A percentile compares a stretch with the other conserved stretches of the same genome.
These are phyloP conservation scores for Varanus komodoensis DNA, from an alignment of 2,113 vertebrate species.

Conservation along the genomic window DNA sequence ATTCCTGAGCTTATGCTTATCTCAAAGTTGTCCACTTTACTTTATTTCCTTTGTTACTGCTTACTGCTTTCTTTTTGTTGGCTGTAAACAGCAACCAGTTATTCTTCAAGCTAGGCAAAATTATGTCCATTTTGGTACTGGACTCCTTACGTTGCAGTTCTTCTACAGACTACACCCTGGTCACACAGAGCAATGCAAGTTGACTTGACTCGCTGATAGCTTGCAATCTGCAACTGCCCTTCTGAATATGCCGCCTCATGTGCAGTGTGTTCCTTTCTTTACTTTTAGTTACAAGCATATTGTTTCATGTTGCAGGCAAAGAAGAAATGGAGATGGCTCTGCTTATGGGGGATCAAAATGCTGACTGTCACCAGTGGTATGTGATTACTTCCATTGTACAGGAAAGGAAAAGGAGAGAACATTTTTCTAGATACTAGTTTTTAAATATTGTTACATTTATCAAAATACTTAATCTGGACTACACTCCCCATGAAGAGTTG, in stretches of 20 bases:
- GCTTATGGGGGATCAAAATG: slow-evolving; percentile 81
- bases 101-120: not conserved
- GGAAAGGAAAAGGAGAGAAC: not conserved
- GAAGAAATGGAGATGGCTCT: slow-evolving; percentile 84
- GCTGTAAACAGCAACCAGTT: not conserved
- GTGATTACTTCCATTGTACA: slow-evolving; percentile 36
- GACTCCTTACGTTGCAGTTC: not conserved
- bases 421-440: not conserved
- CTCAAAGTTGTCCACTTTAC: not conserved
- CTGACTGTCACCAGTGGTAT: slow-evolving; percentile 91
- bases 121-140: not conserved
- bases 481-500: not conserved
- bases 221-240: not conserved
- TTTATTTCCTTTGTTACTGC: not conserved
- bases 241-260: not conserved
- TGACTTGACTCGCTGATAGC: not conserved
- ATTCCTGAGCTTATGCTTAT: not conserved
- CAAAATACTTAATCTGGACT: not conserved
- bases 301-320: slow-evolving; percentile 79
- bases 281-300: not conserved
- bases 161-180: not conserved
- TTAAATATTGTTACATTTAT: not conserved
- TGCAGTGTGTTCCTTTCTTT: not conserved
- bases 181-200: not conserved
- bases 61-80: not conserved